A percentile compares a stretch with the other conserved stretches of the same genome.
These are phyloP conservation scores for Notoglanidium macrostoma DNA, from an alignment of 2,797 vertebrate genomes.

Conservation along the genomic window DNA sequence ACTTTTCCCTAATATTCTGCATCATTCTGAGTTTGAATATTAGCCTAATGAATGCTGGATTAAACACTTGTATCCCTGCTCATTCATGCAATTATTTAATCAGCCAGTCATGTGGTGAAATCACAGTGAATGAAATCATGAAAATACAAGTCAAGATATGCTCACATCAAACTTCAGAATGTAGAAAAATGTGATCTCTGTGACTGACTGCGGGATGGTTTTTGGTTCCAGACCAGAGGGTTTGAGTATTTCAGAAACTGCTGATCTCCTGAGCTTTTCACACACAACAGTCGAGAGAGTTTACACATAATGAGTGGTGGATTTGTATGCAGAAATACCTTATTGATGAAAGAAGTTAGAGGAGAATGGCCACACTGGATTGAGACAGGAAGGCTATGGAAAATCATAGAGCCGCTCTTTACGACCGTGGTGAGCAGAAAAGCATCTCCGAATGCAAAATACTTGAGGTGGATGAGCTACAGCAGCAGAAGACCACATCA, in stretches of 20 bases:
- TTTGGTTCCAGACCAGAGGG: not conserved
- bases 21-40: not conserved
- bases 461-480: not conserved
- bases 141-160: not conserved
- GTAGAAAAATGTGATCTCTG: not conserved
- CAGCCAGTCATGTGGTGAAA: not conserved
- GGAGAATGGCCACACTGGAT: not conserved
- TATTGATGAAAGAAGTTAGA: too few relatives aligned
- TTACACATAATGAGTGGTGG: not conserved
- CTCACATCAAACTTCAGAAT: not conserved
- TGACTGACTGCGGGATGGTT: not conserved
- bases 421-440: not conserved
- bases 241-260: not conserved
- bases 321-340: not conserved
- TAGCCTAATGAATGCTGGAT: not conserved
- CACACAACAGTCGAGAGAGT: too few relatives aligned
- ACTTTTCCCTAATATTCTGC: not conserved
- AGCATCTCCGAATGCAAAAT: not conserved
- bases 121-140: not conserved
- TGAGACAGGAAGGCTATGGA: too few relatives aligned
- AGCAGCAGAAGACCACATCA: too few relatives aligned
- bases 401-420: not conserved
- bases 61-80: not conserved
- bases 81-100: not conserved
- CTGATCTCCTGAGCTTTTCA: not conserved